Evolutionary conservation across 2,113 vertebrate genomes (phyloP).

Genomic region (Engraulis encrasicolus): DNA sequence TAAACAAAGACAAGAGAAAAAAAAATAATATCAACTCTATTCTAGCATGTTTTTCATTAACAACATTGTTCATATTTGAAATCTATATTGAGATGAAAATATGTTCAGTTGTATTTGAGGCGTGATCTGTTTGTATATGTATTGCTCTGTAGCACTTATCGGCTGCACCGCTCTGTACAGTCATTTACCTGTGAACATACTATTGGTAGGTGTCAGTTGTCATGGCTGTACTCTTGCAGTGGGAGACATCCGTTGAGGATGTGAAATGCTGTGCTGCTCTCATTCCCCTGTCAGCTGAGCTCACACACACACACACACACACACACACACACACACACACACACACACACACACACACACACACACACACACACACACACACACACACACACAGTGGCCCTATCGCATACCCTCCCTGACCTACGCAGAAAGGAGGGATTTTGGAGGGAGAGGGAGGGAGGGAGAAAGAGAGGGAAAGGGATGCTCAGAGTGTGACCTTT

Average conservation of each 20-base stretch:
- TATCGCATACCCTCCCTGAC: neutral
- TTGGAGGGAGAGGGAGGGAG: neutral
- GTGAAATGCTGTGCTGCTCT: neutral
- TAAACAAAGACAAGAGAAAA: no score
- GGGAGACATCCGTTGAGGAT: slow-evolving; percentile 7
- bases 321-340: no score
- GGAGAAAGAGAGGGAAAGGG: neutral
- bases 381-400: neutral
- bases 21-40: no score
- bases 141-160: neutral
- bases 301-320: no score
- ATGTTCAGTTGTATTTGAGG: neutral
- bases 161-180: neutral
- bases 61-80: no score
- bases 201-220: neutral
- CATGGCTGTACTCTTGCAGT: neutral
- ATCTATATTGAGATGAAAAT: neutral
- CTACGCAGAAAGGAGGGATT: neutral
- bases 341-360: no score
- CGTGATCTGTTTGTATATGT: neutral
- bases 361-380: no score
- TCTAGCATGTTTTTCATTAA: no score
- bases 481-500: neutral
- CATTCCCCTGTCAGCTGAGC: neutral
- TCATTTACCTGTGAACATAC: neutral